These are phyloP conservation scores for Australoheros scitulus DNA, from an alignment of 2,113 vertebrate species.

Conservation along the genomic window DNA sequence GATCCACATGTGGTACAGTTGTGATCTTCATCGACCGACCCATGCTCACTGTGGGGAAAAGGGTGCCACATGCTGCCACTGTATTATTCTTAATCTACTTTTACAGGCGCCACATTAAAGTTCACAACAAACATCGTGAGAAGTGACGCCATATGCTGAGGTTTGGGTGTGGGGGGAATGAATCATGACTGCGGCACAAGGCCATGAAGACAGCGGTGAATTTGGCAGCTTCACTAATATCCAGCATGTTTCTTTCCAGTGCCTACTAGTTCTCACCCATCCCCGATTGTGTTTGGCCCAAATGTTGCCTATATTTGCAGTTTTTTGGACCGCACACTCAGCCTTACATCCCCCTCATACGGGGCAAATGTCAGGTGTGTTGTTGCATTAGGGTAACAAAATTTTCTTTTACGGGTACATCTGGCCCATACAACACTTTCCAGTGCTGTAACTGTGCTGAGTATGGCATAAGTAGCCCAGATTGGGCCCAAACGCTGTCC, in stretches of 20 bases:
- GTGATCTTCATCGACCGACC: slow-evolving; percentile 50
- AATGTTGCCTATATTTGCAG: not conserved
- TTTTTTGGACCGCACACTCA: not conserved
- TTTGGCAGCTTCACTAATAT: not conserved
- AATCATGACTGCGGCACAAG: slow-evolving; percentile 27
- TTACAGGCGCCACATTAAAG: slow-evolving; percentile 52
- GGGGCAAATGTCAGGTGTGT: not conserved
- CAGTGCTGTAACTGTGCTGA: not conserved
- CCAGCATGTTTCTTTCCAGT: not conserved
- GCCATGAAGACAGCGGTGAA: not conserved
- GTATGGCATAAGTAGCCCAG: not conserved
- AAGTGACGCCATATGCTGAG: slow-evolving; percentile 36
- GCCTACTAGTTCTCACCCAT: not conserved
- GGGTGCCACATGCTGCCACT: slow-evolving; percentile 68
- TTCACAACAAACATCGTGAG: slow-evolving; percentile 23
- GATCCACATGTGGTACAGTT: slow-evolving; percentile 74
- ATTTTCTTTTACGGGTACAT: not conserved
- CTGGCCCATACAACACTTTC: not conserved
- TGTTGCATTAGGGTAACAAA: not conserved
- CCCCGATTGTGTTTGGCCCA: not conserved
- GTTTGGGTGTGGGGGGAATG: slow-evolving; percentile 24
- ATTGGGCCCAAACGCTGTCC: not conserved
- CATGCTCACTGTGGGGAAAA: slow-evolving; percentile 44
- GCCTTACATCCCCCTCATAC: not conserved
- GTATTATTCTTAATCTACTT: slow-evolving; percentile 52